These are phyloP conservation scores for Abramis brama DNA, from an alignment of 2,113 vertebrate genomes.

Conservation along the genomic window DNA sequence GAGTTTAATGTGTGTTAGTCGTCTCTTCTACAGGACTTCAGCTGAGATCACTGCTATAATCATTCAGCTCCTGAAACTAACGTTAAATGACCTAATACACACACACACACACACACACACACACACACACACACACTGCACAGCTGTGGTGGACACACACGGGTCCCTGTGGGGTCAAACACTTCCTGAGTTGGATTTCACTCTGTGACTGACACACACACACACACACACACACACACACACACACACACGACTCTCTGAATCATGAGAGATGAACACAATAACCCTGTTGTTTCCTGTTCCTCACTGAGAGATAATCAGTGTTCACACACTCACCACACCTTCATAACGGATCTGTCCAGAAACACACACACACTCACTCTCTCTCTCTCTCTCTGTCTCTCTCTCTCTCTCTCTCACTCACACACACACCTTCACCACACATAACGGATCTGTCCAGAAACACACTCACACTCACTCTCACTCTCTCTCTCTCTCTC, in stretches of 20 bases:
- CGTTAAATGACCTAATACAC: no score
- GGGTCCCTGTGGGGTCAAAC: not conserved
- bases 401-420: not conserved
- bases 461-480: no score
- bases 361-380: not conserved
- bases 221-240: not conserved
- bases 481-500: no score
- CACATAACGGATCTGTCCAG: no score
- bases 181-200: conserved; percentile 12
- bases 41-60: no score
- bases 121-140: not conserved
- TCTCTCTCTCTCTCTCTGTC: no score
- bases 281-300: no score
- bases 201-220: not conserved
- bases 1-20: no score
- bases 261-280: not conserved
- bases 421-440: no score
- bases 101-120: not conserved
- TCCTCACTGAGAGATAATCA: not conserved
- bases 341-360: not conserved
- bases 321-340: not conserved
- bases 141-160: not conserved
- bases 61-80: no score
- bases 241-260: no score
- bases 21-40: no score